These are phyloP conservation scores for Actinemys pallida DNA, from an alignment of 2,113 vertebrate species.

Conservation along the genomic window DNA sequence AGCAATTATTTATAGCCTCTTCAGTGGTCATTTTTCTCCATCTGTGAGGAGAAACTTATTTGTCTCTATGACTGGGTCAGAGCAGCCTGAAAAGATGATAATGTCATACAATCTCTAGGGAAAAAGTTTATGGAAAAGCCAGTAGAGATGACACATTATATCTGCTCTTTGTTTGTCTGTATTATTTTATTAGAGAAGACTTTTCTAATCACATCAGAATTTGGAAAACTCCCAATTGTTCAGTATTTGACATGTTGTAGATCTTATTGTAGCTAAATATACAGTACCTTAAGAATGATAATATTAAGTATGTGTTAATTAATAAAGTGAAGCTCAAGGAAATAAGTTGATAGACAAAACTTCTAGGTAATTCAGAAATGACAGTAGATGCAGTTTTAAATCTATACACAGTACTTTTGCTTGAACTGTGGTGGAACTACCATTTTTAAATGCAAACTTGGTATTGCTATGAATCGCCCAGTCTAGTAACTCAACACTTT, in stretches of 20 bases:
- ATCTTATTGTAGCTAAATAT: not conserved
- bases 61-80: fast-evolving
- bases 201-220: not conserved
- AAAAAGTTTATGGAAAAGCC: not conserved
- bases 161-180: not conserved
- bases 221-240: not conserved
- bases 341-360: not conserved
- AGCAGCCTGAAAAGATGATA: not conserved
- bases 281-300: not conserved
- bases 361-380: not conserved
- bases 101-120: not conserved
- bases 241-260: not conserved
- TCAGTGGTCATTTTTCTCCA: not conserved
- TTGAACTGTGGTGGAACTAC: not conserved
- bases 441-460: not conserved
- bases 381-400: not conserved
- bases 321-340: not conserved
- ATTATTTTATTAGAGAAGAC: not conserved
- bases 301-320: not conserved
- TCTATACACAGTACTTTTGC: not conserved
- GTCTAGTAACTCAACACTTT: not conserved
- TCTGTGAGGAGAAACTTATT: not conserved
- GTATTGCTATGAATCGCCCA: not conserved
- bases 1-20: not conserved
- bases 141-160: not conserved